These are phyloP conservation scores for Amphibalanus amphitrite DNA, from an alignment of 1,140 invertebrate genomes.

Conservation along the genomic window DNA sequence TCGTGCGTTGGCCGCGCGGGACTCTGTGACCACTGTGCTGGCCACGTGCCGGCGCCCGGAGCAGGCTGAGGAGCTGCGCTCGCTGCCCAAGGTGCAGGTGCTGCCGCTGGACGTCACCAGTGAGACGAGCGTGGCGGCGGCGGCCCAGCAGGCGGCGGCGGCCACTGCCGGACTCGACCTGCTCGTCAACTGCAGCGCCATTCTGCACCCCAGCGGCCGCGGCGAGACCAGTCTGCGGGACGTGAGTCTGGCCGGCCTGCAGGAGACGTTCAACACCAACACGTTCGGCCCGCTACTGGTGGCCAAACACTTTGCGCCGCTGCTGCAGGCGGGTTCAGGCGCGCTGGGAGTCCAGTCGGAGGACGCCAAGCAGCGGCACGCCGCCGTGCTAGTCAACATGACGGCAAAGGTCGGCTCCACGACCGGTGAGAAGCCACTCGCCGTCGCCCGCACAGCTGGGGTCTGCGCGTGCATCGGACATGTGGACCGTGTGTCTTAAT, in stretches of 20 bases:
- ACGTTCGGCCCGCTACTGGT: conserved; percentile 25
- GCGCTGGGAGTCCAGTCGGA: conserved; percentile 18
- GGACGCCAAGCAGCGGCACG: conserved; percentile 21
- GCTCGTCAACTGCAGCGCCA: conserved; percentile 23
- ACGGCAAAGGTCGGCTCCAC: conserved; percentile 28
- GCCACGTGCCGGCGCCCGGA: conserved; percentile 23
- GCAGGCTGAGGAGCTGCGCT: conserved; percentile 15
- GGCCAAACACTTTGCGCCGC: conserved; percentile 23
- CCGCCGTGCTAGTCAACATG: conserved; percentile 24
- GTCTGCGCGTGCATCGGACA: no score
- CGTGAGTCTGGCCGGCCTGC: conserved; percentile 14
- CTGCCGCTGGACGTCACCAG: conserved; percentile 22
- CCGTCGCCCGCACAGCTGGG: no score
- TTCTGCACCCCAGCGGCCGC: conserved; percentile 23
- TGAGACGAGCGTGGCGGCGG: conserved; percentile 19
- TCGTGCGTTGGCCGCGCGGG: conserved; percentile 18
- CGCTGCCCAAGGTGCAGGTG: conserved; percentile 19
- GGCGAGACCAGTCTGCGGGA: conserved; percentile 25
- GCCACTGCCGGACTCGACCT: conserved; percentile 21
- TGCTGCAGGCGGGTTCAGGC: conserved; percentile 22
- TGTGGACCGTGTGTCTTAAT: no score
- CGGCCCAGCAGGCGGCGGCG: conserved; percentile 14
- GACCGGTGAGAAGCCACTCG: conserved; percentile 18
- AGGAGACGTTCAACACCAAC: conserved; percentile 21
- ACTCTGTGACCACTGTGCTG: conserved; percentile 19